Conservation (phyloP, 2,888 invertebrate genomes). For the Archips xylosteana region DNA sequence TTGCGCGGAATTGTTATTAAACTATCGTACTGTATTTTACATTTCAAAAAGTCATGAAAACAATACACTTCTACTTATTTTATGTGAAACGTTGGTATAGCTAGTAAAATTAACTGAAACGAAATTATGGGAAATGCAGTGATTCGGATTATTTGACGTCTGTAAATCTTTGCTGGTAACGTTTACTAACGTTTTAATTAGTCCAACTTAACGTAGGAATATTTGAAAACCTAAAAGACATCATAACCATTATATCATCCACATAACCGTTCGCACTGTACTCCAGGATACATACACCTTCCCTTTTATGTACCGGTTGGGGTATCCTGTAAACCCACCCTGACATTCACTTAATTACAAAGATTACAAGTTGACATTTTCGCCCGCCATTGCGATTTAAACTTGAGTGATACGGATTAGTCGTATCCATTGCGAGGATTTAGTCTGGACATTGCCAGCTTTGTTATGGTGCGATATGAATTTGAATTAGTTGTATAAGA, state of each 20-base stretch:
- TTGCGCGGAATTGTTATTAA: too few species aligned
- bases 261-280: background rate
- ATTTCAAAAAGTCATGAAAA: too few species aligned
- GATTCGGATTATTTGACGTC: too few species aligned
- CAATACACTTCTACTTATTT: too few species aligned
- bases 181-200: too few species aligned
- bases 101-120: too few species aligned
- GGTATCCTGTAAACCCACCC: constrained; percentile 58
- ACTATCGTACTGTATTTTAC: too few species aligned
- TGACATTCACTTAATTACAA: constrained; percentile 84
- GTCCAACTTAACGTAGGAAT: too few species aligned
- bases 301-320: background rate
- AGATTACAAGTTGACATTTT: constrained; percentile 84
- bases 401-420: constrained; percentile 79
- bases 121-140: too few species aligned
- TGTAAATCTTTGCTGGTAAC: too few species aligned
- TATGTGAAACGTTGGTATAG: too few species aligned
- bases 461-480: constrained; percentile 45
- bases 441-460: constrained; percentile 39
- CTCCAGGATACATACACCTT: background rate
- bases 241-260: background rate
- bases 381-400: constrained; percentile 72
- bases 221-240: background rate
- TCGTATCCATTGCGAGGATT: constrained; percentile 55
- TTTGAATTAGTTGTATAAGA: constrained; percentile 20